Conservation (phyloP, 2,113 vertebrate species). For the Scytalopus superciliaris region DNA sequence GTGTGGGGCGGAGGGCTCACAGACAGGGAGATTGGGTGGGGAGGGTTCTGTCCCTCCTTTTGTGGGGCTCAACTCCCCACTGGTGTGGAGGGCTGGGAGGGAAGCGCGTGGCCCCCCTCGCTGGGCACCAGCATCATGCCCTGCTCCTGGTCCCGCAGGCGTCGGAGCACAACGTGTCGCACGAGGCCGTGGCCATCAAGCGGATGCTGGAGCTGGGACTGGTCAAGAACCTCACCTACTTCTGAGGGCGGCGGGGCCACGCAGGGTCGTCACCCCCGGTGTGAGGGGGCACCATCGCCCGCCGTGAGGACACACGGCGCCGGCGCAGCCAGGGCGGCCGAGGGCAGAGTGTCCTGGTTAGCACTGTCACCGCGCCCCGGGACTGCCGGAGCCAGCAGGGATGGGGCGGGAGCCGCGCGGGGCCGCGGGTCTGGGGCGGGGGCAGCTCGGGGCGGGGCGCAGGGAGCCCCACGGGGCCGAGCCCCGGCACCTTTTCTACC, state of each 20-base stretch:
- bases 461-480: not conserved
- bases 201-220: conserved; percentile 76
- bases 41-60: accelerated
- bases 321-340: accelerated
- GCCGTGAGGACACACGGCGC: not conserved
- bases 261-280: accelerated
- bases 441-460: not conserved
- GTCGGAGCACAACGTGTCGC: conserved; percentile 75
- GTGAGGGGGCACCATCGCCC: not conserved
- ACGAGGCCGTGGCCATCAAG: conserved; percentile 77
- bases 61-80: accelerated
- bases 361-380: accelerated
- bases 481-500: not conserved
- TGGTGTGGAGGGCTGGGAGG: not conserved
- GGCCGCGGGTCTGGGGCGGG: not conserved
- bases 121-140: not conserved
- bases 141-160: conserved; percentile 7
- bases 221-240: conserved; percentile 78
- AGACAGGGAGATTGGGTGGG: accelerated
- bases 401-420: not conserved
- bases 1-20: not conserved
- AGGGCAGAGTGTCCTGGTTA: not conserved
- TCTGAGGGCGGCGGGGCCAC: conserved; percentile 33
- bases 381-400: not conserved
- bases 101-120: accelerated